Conservation (phyloP, 2,113 vertebrate species). For the Calypte anna region DNA sequence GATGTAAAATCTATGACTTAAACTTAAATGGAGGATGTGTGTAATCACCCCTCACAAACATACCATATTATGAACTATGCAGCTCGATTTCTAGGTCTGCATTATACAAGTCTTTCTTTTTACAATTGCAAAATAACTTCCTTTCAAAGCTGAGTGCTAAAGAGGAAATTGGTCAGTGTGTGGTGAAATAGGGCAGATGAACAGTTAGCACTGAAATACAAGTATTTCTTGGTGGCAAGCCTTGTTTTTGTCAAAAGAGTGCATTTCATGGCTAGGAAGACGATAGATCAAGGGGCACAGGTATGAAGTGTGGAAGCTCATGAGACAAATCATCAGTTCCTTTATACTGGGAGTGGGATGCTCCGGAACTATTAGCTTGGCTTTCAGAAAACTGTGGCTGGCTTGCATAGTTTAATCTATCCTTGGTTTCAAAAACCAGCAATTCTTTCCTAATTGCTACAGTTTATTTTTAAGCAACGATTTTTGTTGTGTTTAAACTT, state of each 20-base stretch:
- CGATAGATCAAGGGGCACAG: not conserved
- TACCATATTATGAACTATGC: fast-evolving
- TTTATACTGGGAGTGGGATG: not conserved
- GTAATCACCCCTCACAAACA: not conserved
- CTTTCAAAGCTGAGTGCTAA: not conserved
- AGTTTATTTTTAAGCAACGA: not conserved
- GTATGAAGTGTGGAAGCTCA: not conserved
- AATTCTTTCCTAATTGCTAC: not conserved
- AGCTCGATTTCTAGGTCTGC: not conserved
- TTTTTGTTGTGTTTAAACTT: not conserved
- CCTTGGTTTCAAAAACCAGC: not conserved
- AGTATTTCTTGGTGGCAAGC: not conserved
- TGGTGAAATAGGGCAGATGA: not conserved
- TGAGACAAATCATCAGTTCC: not conserved
- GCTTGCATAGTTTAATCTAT: not conserved
- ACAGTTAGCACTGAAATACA: not conserved
- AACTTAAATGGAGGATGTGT: not conserved
- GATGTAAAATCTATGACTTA: not conserved
- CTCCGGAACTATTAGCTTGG: not conserved
- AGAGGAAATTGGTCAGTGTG: not conserved
- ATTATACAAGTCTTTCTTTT: not conserved
- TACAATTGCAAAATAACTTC: not conserved
- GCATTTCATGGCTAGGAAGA: not conserved
- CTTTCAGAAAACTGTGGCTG: not conserved
- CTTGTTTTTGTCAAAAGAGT: not conserved